Evolutionary conservation across 2,113 vertebrate species (phyloP), one percentile per base, ranked within the genome.

Genomic region (Sitta europaea): DNA sequence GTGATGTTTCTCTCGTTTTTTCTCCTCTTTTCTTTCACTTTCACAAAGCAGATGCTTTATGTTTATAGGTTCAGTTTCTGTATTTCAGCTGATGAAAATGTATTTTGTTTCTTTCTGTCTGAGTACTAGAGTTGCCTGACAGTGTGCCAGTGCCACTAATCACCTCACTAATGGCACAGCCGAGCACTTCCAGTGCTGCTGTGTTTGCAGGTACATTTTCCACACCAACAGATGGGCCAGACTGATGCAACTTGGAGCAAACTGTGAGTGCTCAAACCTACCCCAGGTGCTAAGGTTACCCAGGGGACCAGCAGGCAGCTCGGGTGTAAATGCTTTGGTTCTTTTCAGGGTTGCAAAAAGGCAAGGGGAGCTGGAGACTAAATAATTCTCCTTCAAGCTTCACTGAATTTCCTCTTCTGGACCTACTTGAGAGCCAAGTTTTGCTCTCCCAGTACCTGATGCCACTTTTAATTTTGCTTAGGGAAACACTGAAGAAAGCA

Each of bases 11-110:
- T 88, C 38, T 92, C 0, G 0, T 3, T 47, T 81, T 80, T 75
- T 51, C 22, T 90, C 25, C 19, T 51, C 36, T 66, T n/a, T 59
- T 66, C 67, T 80, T 82, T 92, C 43, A 19, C 68, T 92, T 84
- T 51, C 82, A 35, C 48, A 76, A 81, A 93, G 79, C 71, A 77
- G 63, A 38, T 90, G 82, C 57, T 95, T 93, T 86, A 95, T 80
- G 72, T 87, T 95, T 86, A 72, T 92, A 68, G 92, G 59, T 48
- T 55, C 31, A 1, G 40, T 67, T 83, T 86, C 40, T 80, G 27
- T 83, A 35, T 86, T 90, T 65, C 79, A 86, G 65, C 55, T 77
- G 85, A 90, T 79, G 78, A 79, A 88, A 93, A 95, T 66, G 51
- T 27, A 66, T 92, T 85, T 83, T 76, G 42, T 65, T 92, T 67